A percentile compares a stretch with the other conserved stretches of the same genome.
Conservation (phyloP, 2,888 invertebrate genomes). For the Margaritifera margaritifera region DNA sequence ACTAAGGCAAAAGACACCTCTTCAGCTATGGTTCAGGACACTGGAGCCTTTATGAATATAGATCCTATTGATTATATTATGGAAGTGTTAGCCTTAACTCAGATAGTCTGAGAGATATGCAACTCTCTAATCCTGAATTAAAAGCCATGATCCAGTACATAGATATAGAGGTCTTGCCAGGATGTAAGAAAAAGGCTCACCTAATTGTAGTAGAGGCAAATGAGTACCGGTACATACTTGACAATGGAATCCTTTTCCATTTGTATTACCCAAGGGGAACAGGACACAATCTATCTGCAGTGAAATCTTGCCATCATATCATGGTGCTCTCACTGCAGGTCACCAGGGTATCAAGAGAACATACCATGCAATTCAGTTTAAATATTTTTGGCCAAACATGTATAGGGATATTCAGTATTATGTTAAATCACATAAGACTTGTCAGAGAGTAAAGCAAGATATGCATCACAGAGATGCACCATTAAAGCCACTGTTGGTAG, state of each 20-base stretch:
- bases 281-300: too few relatives aligned
- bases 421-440: too few relatives aligned
- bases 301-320: too few relatives aligned
- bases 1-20: slow-evolving; percentile 4
- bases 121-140: too few relatives aligned
- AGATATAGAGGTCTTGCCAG: slow-evolving; percentile 4
- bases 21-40: slow-evolving; percentile 21
- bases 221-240: slow-evolving; percentile 15
- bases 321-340: too few relatives aligned
- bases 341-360: too few relatives aligned
- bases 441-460: too few relatives aligned
- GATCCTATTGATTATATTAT: slow-evolving; percentile 8
- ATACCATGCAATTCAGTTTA: too few relatives aligned
- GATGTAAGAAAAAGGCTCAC: slow-evolving; percentile 9
- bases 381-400: too few relatives aligned
- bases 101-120: neutral
- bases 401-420: too few relatives aligned
- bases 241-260: slow-evolving; percentile 14
- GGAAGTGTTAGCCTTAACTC: slow-evolving; percentile 4
- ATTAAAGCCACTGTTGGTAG: too few relatives aligned
- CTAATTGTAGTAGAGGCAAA: slow-evolving; percentile 20
- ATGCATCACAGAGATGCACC: too few relatives aligned
- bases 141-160: slow-evolving; percentile 5
- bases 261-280: slow-evolving; percentile 18
- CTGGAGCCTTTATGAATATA: slow-evolving; percentile 13